Percentiles rank a stretch among this genome's conserved stretches.
phyloP scores from a whole-genome alignment of 2,113 vertebrate species.

The Aramus guarauna region DNA sequence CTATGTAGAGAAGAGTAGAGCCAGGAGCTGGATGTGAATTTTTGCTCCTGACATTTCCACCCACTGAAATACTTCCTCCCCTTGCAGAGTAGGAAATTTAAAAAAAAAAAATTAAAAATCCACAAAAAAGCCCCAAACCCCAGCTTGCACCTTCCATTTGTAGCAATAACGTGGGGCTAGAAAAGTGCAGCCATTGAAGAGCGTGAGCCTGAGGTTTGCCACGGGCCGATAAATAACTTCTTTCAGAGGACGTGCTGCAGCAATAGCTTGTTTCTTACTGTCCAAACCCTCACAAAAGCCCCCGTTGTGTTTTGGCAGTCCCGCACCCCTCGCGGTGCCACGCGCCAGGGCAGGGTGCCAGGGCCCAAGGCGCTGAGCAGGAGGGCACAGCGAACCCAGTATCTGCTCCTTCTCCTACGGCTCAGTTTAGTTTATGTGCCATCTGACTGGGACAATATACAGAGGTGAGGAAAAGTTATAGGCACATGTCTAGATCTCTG shows the following conservation, averaged over 20 bases:
- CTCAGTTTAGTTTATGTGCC: neutral
- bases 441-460: neutral
- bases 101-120: neutral
- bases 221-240: fast-evolving
- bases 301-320: fast-evolving
- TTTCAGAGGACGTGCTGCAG: neutral
- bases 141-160: neutral
- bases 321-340: fast-evolving
- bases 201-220: neutral
- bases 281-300: neutral
- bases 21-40: neutral
- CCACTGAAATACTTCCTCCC: neutral
- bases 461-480: neutral
- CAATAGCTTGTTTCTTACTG: neutral
- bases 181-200: neutral
- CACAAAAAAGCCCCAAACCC: neutral
- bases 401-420: fast-evolving
- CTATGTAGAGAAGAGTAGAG: neutral
- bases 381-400: fast-evolving
- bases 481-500: neutral
- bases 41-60: neutral
- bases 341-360: neutral
- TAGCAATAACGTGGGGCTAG: neutral
- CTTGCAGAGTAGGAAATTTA: fast-evolving
- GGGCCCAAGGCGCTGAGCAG: neutral